Conservation (phyloP, 2,888 invertebrate species). For the Scaptomyza parva region DNA sequence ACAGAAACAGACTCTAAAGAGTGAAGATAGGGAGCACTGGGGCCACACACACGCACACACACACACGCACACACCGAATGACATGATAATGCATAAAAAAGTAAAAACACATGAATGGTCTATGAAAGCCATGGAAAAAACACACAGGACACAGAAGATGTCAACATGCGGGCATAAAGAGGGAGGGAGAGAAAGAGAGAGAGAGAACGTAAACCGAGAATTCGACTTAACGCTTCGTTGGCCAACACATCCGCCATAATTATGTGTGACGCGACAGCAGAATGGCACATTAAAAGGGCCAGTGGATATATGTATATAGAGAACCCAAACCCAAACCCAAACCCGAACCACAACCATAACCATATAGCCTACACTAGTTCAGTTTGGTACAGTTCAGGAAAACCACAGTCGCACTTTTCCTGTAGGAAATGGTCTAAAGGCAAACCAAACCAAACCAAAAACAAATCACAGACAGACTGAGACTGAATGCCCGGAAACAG, state of each 20-base stretch:
- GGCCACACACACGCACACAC: constrained; percentile 16
- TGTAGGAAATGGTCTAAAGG: constrained; percentile 34
- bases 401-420: constrained; percentile 44
- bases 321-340: not conserved
- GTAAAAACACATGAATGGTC: constrained; percentile 66
- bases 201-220: constrained; percentile 65
- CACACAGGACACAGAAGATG: constrained; percentile 52
- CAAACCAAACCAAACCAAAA: constrained; percentile 28
- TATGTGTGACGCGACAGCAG: constrained; percentile 76
- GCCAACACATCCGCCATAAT: constrained; percentile 80
- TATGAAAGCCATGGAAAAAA: constrained; percentile 58
- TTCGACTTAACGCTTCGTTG: constrained; percentile 80
- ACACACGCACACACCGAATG: constrained; percentile 36
- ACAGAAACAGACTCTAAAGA: not conserved
- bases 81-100: constrained; percentile 80
- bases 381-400: constrained; percentile 35
- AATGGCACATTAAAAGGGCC: constrained; percentile 70
- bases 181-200: too few relatives aligned
- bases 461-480: constrained; percentile 34
- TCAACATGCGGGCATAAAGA: constrained; percentile 48
- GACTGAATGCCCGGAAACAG: constrained; percentile 63
- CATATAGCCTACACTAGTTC: constrained; percentile 7
- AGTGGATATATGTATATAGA: constrained; percentile 10
- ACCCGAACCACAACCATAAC: not conserved
- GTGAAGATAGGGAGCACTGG: constrained; percentile 3